Conservation (phyloP, 2,113 vertebrate species). For the Sitta europaea region DNA sequence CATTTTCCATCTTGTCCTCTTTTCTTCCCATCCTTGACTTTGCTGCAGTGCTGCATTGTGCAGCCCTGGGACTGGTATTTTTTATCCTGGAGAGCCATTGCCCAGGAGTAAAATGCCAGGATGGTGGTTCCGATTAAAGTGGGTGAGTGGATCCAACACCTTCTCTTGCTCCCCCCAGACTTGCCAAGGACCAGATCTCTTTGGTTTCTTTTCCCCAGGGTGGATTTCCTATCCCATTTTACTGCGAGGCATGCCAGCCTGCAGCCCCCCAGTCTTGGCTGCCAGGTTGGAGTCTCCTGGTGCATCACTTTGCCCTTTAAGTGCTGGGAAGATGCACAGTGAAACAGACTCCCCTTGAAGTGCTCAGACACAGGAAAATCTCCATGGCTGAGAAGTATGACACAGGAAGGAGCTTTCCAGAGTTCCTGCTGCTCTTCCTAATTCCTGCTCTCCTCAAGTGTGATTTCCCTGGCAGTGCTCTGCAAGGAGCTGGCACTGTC, state of each 20-base stretch:
- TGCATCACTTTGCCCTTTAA: neutral
- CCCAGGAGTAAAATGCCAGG: neutral
- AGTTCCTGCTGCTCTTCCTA: neutral
- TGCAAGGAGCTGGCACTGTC: neutral
- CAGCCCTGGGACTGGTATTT: neutral
- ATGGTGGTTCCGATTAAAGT: neutral
- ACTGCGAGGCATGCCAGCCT: neutral
- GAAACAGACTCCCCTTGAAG: neutral
- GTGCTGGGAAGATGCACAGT: neutral
- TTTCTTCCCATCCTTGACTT: neutral
- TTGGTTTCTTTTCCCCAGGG: accelerated
- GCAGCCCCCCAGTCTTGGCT: neutral
- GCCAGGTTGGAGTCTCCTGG: neutral
- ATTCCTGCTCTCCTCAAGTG: neutral
- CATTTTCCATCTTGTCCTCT: neutral
- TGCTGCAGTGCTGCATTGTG: neutral
- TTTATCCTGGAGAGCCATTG: neutral
- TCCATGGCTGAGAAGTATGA: neutral
- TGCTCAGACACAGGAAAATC: neutral
- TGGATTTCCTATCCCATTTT: neutral
- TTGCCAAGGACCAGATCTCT: neutral
- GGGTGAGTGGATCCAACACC: neutral
- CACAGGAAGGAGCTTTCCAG: neutral
- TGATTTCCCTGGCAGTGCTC: neutral
- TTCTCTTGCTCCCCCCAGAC: neutral